phyloP scores from a whole-genome alignment of 2,113 vertebrate species.

The Antechinus stuartii region DNA sequence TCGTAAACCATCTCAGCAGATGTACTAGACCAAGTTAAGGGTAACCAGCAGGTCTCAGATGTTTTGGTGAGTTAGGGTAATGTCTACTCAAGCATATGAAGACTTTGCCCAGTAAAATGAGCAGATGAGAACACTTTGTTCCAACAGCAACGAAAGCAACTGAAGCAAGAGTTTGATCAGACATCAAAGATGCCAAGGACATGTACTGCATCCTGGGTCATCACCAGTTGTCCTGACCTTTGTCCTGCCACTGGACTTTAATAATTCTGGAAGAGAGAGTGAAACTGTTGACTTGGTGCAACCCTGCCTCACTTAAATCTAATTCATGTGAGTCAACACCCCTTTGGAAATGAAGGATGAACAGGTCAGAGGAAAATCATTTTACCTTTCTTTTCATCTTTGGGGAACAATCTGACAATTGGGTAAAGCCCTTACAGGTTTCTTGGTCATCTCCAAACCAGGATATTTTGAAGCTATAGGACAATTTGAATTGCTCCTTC shows the following conservation, averaged over 20 bases:
- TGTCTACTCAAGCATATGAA: neutral
- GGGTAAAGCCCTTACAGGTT: neutral
- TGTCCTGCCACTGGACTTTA: neutral
- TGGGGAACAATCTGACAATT: neutral
- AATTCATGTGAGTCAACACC: neutral
- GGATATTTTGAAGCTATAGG: neutral
- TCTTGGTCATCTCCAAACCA: neutral
- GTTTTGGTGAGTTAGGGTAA: neutral
- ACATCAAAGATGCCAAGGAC: neutral
- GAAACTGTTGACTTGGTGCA: neutral
- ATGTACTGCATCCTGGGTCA: neutral
- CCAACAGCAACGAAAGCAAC: neutral
- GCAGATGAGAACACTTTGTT: neutral
- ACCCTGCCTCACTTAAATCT: neutral
- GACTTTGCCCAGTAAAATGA: neutral
- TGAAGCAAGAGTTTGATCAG: neutral
- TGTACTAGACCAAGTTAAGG: neutral
- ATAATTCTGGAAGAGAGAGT: neutral
- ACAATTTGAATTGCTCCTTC: neutral
- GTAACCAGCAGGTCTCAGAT: neutral
- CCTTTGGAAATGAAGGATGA: neutral
- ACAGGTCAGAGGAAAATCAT: neutral
- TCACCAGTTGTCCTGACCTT: neutral
- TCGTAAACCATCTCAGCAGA: neutral
- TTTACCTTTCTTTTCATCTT: constrained; percentile 1